Base-by-base conservation (phyloP, 2,797 vertebrate species). In the Neosilurus mollespiculum region DNA sequence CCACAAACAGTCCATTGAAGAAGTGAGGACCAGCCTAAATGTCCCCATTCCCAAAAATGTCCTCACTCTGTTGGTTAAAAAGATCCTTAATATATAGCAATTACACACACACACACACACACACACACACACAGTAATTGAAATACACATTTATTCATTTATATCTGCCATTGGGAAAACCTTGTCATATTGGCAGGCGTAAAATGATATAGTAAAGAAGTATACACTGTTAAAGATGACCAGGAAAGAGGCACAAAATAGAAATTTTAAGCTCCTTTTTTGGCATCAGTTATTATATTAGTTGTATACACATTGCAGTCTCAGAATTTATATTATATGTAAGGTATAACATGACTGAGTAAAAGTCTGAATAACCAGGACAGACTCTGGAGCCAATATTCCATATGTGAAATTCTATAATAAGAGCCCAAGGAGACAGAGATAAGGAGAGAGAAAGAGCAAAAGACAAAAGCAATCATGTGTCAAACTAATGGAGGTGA, bases 391-490 rank as follows among this genome's bases (percentile, higher is more conserved):
- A 77, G 30, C 51, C 66, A 49, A 12, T 26, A 24, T 24, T 49
- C 16, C 22, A 54, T 58, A 37, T 61, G 20, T 76, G 54, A 76
- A 37, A 20, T 77, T 83, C 51, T 58, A 43, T 43, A n/a, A 37
- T 34, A 73, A 84, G 82, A 56, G 22, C 76, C 37, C 79, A 81
- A 34, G 83, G 70, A 84, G 1, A 79, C 56, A 54, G n/a, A 61
- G 64, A 83, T 54, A 54, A 20, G 26, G 49, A 79, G 70, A 58
- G 78, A 84, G 70, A 67, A n/a, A 65, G 24, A 83, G 16, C 2
- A 3, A 77, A 77, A 43, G 56, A 76, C 54, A 76, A 67, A 69
- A 43, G 56, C 0, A 51, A 56, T 53, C 62, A 37, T 14, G 4
- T 69, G 66, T 69, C 30, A 53, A 49, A 56, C 34, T 49, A 37